Conservation (phyloP, 2,113 vertebrate species). For the Aramus guarauna region DNA sequence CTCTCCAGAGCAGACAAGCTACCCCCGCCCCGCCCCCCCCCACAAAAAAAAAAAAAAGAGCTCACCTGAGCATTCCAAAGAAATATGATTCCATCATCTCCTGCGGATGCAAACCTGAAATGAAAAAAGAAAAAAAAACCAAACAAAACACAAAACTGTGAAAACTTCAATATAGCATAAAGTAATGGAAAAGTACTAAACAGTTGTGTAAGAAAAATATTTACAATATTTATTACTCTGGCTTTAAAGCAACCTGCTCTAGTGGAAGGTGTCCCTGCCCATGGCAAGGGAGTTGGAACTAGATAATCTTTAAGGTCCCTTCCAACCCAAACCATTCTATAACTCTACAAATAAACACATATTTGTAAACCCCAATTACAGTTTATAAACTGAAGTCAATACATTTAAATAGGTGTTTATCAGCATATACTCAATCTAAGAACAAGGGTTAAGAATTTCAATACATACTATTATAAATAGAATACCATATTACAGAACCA, state of each 20-base stretch:
- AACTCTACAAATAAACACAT: neutral
- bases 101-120: conserved; percentile 91
- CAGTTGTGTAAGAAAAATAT: neutral
- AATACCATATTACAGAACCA: neutral
- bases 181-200: neutral
- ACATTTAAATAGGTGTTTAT: neutral
- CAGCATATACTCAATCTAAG: neutral
- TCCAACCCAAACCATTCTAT: too few species aligned
- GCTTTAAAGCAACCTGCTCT: neutral
- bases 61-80: conserved; percentile 91
- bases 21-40: neutral
- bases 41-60: neutral
- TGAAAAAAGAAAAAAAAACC: neutral
- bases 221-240: neutral
- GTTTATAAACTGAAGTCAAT: neutral
- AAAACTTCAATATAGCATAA: neutral
- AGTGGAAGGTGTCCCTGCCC: too few species aligned
- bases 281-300: too few species aligned
- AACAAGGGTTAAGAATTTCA: neutral
- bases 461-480: neutral
- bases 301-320: too few species aligned
- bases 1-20: neutral
- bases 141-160: neutral
- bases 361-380: neutral
- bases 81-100: conserved; percentile 90